These are phyloP conservation scores for Caenorhabditis remanei DNA, from an alignment of 1,140 invertebrate species.

Conservation along the genomic window DNA sequence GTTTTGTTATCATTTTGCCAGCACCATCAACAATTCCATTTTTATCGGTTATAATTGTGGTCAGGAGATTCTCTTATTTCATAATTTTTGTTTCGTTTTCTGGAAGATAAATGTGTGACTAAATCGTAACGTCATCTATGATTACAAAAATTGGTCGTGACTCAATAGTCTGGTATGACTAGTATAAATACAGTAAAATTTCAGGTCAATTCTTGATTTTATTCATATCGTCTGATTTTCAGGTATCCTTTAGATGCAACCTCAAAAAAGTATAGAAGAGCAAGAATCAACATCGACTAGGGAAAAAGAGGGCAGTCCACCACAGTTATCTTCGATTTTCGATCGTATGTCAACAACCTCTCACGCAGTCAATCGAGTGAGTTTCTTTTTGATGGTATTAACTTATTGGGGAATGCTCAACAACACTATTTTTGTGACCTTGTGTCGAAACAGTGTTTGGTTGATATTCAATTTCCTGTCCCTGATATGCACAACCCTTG, in stretches of 20 bases:
- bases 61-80: neutral
- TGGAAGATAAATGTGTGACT: neutral
- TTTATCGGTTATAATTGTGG: constrained; percentile 8
- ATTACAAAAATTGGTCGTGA: neutral
- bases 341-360: constrained; percentile 22
- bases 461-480: too few relatives aligned
- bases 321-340: constrained; percentile 11
- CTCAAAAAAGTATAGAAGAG: neutral
- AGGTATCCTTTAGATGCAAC: neutral
- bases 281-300: constrained; percentile 7
- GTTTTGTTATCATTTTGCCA: neutral
- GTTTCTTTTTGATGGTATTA: neutral
- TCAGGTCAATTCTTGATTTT: neutral
- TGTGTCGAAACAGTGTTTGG: too few relatives aligned
- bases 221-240: neutral
- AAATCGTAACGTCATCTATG: neutral
- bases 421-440: too few relatives aligned
- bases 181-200: neutral
- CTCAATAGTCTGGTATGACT: too few relatives aligned
- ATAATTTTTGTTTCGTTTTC: neutral
- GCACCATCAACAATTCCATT: neutral
- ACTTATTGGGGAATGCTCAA: neutral
- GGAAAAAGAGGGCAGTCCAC: neutral
- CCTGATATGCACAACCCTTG: too few relatives aligned
- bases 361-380: constrained; percentile 12